A percentile compares a stretch with the other conserved stretches of the same genome.
Conservation (phyloP, 2,888 invertebrate genomes). For the Calephelis perditalis region DNA sequence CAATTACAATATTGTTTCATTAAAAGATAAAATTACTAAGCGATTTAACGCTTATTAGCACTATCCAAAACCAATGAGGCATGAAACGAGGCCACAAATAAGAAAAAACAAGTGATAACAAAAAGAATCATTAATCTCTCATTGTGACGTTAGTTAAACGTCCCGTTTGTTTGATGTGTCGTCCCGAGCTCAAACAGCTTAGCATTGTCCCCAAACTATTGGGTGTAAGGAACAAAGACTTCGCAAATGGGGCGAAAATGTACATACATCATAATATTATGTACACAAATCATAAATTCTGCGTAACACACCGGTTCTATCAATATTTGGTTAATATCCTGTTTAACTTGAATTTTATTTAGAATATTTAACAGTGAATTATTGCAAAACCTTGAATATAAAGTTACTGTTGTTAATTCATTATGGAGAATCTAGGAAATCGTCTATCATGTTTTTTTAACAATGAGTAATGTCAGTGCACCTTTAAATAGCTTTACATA, state of each 20-base stretch:
- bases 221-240: conserved; percentile 71
- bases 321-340: conserved; percentile 11
- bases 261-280: conserved; percentile 61
- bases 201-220: conserved; percentile 64
- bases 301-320: conserved; percentile 17
- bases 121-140: conserved; percentile 73
- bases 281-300: conserved; percentile 65
- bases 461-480: neutral
- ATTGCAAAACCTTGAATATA: conserved; percentile 1
- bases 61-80: conserved; percentile 68
- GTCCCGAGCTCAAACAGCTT: conserved; percentile 51
- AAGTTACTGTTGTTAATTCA: neutral
- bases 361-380: neutral
- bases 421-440: conserved; percentile 1
- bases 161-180: conserved; percentile 67
- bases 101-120: conserved; percentile 69
- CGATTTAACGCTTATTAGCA: conserved; percentile 63
- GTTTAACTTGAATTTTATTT: conserved; percentile 1
- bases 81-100: conserved; percentile 71
- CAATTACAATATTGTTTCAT: conserved; percentile 15
- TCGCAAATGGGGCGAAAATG: conserved; percentile 64
- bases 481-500: neutral
- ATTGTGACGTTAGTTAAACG: conserved; percentile 63
- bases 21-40: conserved; percentile 35
- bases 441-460: conserved; percentile 3